phyloP scores from a whole-genome alignment of 2,797 vertebrate species.

The Rhyacichthys aspro region DNA sequence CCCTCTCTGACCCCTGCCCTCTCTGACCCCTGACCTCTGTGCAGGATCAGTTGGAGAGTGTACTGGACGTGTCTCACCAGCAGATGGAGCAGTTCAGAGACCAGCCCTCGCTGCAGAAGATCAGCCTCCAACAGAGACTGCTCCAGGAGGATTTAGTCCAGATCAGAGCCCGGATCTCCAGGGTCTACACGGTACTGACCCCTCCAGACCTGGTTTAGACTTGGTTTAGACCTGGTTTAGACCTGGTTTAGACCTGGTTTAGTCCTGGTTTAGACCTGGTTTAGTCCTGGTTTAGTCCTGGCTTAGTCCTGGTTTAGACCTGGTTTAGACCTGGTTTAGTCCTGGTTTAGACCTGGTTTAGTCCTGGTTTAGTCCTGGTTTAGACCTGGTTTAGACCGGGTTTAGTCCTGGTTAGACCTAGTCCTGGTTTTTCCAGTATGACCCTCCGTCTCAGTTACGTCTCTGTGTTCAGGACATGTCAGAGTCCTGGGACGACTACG shows the following conservation, averaged over 20 bases:
- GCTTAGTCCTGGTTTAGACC: neutral
- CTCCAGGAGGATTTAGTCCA: slow-evolving; percentile 94
- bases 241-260: neutral
- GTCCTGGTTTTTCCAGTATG: no score
- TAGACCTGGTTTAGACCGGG: neutral
- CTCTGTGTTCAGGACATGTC: slow-evolving; percentile 87
- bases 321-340: neutral
- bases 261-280: no score
- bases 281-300: no score
- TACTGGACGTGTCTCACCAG: slow-evolving; percentile 91
- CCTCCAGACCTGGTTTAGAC: neutral
- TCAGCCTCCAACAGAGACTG: slow-evolving; percentile 92
- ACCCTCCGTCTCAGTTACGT: no score
- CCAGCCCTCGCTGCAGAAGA: slow-evolving; percentile 90
- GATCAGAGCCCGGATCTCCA: slow-evolving; percentile 93
- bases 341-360: neutral
- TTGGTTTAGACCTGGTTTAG: no score
- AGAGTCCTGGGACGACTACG: slow-evolving; percentile 90
- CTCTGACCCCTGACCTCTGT: neutral
- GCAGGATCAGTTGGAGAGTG: slow-evolving; percentile 93
- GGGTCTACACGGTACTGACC: slow-evolving; percentile 85
- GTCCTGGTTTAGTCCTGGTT: neutral
- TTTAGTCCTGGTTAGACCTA: neutral
- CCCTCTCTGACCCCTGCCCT: neutral
- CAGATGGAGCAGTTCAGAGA: slow-evolving; percentile 95